phyloP scores from a whole-genome alignment of 2,888 invertebrate genomes.

The Clanis bilineata region DNA sequence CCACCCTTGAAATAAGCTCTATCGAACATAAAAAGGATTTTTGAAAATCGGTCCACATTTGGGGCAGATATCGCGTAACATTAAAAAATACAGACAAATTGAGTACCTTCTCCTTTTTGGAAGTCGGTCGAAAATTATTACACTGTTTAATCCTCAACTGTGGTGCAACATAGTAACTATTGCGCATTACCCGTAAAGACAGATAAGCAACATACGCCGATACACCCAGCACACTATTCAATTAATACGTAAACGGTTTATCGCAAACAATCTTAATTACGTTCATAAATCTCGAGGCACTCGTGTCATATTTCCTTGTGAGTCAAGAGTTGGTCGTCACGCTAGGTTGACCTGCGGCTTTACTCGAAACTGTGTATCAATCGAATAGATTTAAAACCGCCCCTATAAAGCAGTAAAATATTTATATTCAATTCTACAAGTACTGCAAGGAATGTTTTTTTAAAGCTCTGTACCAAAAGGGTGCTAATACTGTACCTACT shows the following conservation, averaged over 20 bases:
- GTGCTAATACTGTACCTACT: too few relatives aligned
- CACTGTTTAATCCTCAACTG: conserved; percentile 18
- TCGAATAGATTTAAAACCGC: not conserved
- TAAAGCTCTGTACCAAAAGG: too few relatives aligned
- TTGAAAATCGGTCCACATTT: too few relatives aligned
- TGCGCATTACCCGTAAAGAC: conserved; percentile 31
- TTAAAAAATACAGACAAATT: too few relatives aligned
- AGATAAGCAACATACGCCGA: conserved; percentile 28
- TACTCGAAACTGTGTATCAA: not conserved
- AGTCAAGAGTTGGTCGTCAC: conserved; percentile 5
- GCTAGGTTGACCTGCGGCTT: not conserved
- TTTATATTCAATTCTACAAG: too few relatives aligned
- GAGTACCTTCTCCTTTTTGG: too few relatives aligned
- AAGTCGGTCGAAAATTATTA: not conserved
- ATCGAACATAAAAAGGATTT: too few relatives aligned
- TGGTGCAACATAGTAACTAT: conserved; percentile 23
- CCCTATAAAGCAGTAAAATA: too few relatives aligned
- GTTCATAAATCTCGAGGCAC: conserved; percentile 30
- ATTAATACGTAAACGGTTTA: conserved; percentile 35
- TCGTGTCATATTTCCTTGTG: conserved; percentile 24
- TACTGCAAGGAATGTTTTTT: too few relatives aligned
- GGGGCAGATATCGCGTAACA: too few relatives aligned
- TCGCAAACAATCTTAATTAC: conserved; percentile 35
- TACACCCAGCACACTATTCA: conserved; percentile 33
- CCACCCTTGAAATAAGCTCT: too few relatives aligned